Percentiles rank a stretch among this genome's conserved stretches.
phyloP scores from a whole-genome alignment of 2,888 invertebrate genomes.

The Blastobasis lacticolella region DNA sequence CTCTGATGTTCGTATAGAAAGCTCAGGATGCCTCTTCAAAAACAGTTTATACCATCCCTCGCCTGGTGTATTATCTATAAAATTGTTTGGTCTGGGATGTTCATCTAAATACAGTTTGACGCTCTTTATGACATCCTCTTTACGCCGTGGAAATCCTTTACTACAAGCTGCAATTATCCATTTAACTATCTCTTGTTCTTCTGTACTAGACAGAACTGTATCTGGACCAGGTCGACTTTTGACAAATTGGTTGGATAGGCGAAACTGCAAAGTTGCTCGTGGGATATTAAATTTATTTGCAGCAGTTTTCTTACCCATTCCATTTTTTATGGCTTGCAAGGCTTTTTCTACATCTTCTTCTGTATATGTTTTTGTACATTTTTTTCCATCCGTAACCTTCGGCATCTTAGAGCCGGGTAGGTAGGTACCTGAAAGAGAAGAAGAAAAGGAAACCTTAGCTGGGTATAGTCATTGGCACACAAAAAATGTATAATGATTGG shows the following conservation, averaged over 20 bases:
- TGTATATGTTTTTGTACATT: constrained; percentile 12
- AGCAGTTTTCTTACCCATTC: constrained; percentile 18
- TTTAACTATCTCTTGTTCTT: constrained; percentile 16
- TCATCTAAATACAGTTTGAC: constrained; percentile 11
- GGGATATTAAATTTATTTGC: constrained; percentile 18
- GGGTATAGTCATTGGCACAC: constrained; percentile 16
- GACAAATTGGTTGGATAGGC: constrained; percentile 9
- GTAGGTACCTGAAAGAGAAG: too few species aligned
- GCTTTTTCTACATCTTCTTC: constrained; percentile 12
- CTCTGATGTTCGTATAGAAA: constrained; percentile 15
- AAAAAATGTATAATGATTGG: background rate
- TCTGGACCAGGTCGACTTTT: constrained; percentile 17
- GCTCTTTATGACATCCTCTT: constrained; percentile 14
- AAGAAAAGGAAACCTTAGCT: constrained; percentile 10
- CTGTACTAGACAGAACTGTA: constrained; percentile 14
- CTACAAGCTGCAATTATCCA: constrained; percentile 15
- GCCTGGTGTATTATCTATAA: constrained; percentile 15
- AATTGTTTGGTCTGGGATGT: constrained; percentile 13
- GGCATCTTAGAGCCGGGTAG: constrained; percentile 14
- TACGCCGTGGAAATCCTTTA: constrained; percentile 17
- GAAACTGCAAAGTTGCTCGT: constrained; percentile 18
- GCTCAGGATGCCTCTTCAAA: constrained; percentile 15
- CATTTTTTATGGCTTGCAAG: constrained; percentile 16
- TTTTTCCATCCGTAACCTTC: constrained; percentile 12
- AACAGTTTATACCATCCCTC: constrained; percentile 17